A percentile compares a stretch with the other conserved stretches of the same genome.
Evolutionary conservation across 1,140 invertebrate genomes (phyloP).

Genomic region (Drosophila truncata): DNA sequence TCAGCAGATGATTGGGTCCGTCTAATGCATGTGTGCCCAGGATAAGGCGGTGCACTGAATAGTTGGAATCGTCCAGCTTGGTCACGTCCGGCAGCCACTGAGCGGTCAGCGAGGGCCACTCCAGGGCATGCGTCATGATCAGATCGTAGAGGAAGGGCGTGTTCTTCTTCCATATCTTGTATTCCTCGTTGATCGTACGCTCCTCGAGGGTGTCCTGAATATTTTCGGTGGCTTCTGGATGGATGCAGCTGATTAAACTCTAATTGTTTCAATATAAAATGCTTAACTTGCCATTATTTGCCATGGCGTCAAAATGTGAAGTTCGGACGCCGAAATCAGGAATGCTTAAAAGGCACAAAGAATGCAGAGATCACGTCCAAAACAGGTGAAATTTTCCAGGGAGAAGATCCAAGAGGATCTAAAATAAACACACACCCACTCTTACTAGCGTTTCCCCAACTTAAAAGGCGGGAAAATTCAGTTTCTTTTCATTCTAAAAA

Average conservation of each 20-base stretch:
- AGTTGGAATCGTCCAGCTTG: constrained; percentile 98
- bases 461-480: not conserved
- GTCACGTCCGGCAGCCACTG: constrained; percentile 99
- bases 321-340: constrained; percentile 65
- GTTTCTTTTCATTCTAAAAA: too few relatives aligned
- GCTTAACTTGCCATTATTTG: constrained; percentile 72
- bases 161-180: constrained; percentile 99
- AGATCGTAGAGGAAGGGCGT: constrained; percentile 98
- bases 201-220: constrained; percentile 92
- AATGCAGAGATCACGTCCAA: too few relatives aligned
- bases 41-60: constrained; percentile 98
- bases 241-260: constrained; percentile 3
- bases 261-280: not conserved
- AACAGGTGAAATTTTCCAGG: too few relatives aligned
- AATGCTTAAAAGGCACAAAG: constrained; percentile 41
- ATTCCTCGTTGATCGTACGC: constrained; percentile 99
- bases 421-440: too few relatives aligned
- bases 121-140: constrained; percentile 98
- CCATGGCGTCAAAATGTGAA: constrained; percentile 49
- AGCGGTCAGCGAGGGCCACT: constrained; percentile 99
- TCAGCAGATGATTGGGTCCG: constrained; percentile 99
- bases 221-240: constrained; percentile 86
- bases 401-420: not conserved
- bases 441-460: not conserved
- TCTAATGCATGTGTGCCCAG: constrained; percentile 99